phyloP scores from a whole-genome alignment of 2,888 invertebrate species.

The Andrena hattorfiana region DNA sequence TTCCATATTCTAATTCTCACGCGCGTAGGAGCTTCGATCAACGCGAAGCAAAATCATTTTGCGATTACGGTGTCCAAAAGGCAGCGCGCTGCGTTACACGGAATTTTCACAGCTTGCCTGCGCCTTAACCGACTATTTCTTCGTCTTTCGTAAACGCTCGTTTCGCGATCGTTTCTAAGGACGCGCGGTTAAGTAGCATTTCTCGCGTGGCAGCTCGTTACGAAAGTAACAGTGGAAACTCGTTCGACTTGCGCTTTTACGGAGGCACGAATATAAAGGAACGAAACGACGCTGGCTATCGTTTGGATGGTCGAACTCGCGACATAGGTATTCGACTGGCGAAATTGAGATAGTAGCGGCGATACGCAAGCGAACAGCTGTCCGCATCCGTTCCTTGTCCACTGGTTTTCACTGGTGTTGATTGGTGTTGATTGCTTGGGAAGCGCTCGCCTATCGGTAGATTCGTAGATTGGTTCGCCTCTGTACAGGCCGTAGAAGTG shows the following conservation, averaged over 20 bases:
- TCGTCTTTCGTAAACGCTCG: slow-evolving; percentile 29
- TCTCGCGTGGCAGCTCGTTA: slow-evolving; percentile 29
- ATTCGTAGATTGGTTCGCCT: too few species aligned
- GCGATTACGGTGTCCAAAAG: too few species aligned
- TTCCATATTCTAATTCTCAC: too few species aligned
- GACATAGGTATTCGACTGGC: background rate
- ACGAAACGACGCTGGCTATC: background rate
- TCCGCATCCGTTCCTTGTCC: background rate
- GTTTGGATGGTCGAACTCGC: background rate
- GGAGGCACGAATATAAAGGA: background rate
- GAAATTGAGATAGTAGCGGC: background rate
- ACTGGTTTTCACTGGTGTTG: background rate
- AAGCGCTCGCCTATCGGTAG: background rate
- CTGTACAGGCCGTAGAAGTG: too few species aligned
- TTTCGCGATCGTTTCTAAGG: slow-evolving; percentile 19
- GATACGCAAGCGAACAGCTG: background rate
- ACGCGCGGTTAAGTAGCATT: slow-evolving; percentile 5
- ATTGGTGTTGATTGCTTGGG: background rate
- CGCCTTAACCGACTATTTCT: background rate
- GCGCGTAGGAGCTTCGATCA: background rate
- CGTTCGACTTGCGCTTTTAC: slow-evolving; percentile 28
- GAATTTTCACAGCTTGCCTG: too few species aligned
- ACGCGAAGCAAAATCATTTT: background rate
- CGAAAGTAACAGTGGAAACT: slow-evolving; percentile 39
- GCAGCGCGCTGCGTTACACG: too few species aligned